Base-by-base conservation (phyloP, 2,113 vertebrate species). In the Corythornis madagascariensis region DNA sequence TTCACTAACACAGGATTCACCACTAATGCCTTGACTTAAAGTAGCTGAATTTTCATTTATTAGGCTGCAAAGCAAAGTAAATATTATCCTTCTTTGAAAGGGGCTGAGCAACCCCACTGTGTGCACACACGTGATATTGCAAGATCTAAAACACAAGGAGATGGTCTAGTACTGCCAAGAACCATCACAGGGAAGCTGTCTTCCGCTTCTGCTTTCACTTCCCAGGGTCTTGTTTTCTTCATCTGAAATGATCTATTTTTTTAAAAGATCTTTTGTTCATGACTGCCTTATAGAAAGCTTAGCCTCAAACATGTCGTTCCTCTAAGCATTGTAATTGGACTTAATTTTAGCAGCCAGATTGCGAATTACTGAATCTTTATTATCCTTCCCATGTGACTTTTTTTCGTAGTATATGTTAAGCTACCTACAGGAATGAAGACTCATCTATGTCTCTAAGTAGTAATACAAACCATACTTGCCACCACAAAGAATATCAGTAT, bases 71-170 rank as follows among this genome's bases (percentile, higher is more conserved):
- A 74, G n/a, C 47, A 6, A 72, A 76, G 33, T 60, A 69, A 78
- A 43, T 90, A 56, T 67, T 90, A 59, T 22, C 21, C 43, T 13
- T 11, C n/a, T 40, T 53, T 40, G 74, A 66, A 63, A 82, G n/a
- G 26, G 42, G 20, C 63, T 77, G 47, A 83, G 25, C 12, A 82
- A 16, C 48, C 33, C 35, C 16, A 15, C 47, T 77, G 61, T 42
- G 21, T 63, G 29, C 16, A 48, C 59, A 22, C n/a, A 18, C 35
- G 47, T 0, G 0, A 66, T 88, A 31, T 29, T 17, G 38, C 43
- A 40, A 50, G 35, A 66, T 40, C 28, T 76, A 28, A 93, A 87
- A n/a, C 50, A 21, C 25, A 31, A 65, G 60, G 63, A 91, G 29
- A 35, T 81, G 65, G 28, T 48, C 13, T 31, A 22, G 20, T 38